Base-by-base conservation (phyloP, 2,113 vertebrate genomes). In the Microcebus lehilahytsara region DNA sequence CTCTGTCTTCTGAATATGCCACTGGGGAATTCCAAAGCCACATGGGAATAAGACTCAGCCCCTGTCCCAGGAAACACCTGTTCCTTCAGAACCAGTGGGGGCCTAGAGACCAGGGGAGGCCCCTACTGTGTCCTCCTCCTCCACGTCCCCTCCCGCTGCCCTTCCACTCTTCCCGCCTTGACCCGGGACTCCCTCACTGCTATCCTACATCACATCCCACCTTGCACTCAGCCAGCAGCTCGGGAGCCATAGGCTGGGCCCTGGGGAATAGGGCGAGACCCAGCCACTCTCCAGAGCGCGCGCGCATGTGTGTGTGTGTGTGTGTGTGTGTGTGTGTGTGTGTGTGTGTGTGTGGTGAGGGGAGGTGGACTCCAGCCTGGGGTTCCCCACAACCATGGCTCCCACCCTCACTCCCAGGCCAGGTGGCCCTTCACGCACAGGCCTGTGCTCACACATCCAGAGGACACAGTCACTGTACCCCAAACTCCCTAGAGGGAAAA, bases 111-210 rank as follows among this genome's bases (percentile, higher is more conserved):
- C 72, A 85, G 88, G 1, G 5, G 2, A 34, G 53, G 19, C 37
- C 37, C 37, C 53, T 20, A 17, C 6, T 9, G 6, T n/a, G n/a
- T n/a, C n/a, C n/a, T n/a, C n/a, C 1, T 0, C 17, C 10, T 34
- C 90, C 10, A 9, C 25, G 19, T 14, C 9, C 27, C 25, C 6
- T 49, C 25, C 19, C 37, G 6, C 58, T 14, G 23, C 19, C 49
- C 58, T 56, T 60, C 17, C 19, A 71, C 40, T 40, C 53, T 17
- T 11, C 49, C 10, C 8, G 53, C 51, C 22, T 13, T 42, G 37
- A 53, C 42, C 46, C 9, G 4, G 72, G 66, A 56, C 1, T 72
- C 42, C 22, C 69, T 34, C 62, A 64, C 12, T 51, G 22, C 64
- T 51, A 0, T 37, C 25, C n/a, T 1, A 79, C 32, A 37, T 32